Evolutionary conservation across 37 sponge, comb jelly and placozoan species (phyloP), one percentile per base, ranked within the genome.

Genomic region (Ephydatia muelleri): DNA sequence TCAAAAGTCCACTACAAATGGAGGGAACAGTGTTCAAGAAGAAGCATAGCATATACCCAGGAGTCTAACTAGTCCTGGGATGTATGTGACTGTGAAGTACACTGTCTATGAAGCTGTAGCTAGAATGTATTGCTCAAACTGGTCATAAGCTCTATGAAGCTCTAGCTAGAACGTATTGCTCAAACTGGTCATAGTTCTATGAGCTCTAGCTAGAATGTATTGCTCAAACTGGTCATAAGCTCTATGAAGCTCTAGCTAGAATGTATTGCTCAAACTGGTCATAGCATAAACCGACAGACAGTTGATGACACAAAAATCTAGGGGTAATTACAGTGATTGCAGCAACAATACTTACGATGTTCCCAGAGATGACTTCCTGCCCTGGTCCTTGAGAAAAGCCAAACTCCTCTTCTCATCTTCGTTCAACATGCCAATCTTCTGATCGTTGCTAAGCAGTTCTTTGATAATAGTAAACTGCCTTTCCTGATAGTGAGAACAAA

Each of bases 401-500:
- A 95, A 88, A 25, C 89, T 85, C 39, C 77, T 77, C 75, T 82
- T 77, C 77, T 95, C 95, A 31, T 83, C 87, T 25, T 89, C 90
- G 25, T 86, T 90, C 69, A 95, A 82, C 76, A 86, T 77, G 27
- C 86, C 78, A 75, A 95, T 73, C 36, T 87, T 83, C n/a, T 89
- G 87, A 32, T 89, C 79, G 69, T 80, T 66, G 22, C 90, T 78
- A 47, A 95, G 69, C 43, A 95, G 36, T 67, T 91, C 90, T 25
- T 73, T 82, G 81, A 95, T 95, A 47, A 95, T 92, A n/a, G 80
- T 82, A 67, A 95, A 92, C 78, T 91, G 92, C 40, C 84, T 87
- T 70, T 86, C 86, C 93, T 93, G 85, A 26, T 68, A 47, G 6
- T 70, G 72, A 85, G 5, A 90, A 38, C n/a, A n/a, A n/a, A n/a